phyloP scores from a whole-genome alignment of 1,140 invertebrate genomes.

The Battus philenor region DNA sequence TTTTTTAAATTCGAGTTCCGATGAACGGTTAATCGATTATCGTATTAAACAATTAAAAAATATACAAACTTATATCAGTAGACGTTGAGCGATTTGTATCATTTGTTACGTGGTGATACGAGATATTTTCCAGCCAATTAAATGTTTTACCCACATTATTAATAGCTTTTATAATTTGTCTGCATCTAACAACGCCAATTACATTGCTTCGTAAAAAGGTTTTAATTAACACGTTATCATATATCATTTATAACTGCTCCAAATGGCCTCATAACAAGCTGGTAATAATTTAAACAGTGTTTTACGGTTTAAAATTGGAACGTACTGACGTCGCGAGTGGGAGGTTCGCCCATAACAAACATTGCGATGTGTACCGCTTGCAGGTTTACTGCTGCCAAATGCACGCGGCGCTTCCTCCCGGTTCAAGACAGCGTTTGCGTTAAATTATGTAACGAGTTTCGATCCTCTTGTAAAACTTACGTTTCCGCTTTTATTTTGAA shows the following conservation, averaged over 20 bases:
- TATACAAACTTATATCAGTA: background rate
- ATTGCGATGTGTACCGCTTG: conserved; percentile 33
- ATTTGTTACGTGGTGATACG: too few species aligned
- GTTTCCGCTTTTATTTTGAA: conserved; percentile 36
- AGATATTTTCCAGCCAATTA: background rate
- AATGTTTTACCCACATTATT: background rate
- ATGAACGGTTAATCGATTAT: background rate
- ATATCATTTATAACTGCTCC: conserved; percentile 6
- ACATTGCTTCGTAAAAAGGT: conserved; percentile 14
- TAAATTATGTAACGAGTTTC: conserved; percentile 10
- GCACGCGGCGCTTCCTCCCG: conserved; percentile 23
- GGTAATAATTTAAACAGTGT: conserved; percentile 43
- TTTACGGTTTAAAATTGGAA: conserved; percentile 51
- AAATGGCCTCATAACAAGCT: conserved; percentile 45
- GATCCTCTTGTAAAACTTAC: conserved; percentile 14
- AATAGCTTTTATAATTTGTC: conserved; percentile 13
- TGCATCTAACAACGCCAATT: conserved; percentile 2
- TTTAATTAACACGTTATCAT: conserved; percentile 19
- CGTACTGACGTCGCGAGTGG: conserved; percentile 38
- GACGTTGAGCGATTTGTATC: conserved; percentile 5
- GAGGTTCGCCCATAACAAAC: conserved; percentile 41
- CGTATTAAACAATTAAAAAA: background rate
- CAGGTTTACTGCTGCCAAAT: conserved; percentile 32
- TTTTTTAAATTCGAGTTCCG: too few species aligned
- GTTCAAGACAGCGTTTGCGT: conserved; percentile 18